These are phyloP conservation scores for Seladonia tumulorum DNA, from an alignment of 2,888 invertebrate species.

Conservation along the genomic window DNA sequence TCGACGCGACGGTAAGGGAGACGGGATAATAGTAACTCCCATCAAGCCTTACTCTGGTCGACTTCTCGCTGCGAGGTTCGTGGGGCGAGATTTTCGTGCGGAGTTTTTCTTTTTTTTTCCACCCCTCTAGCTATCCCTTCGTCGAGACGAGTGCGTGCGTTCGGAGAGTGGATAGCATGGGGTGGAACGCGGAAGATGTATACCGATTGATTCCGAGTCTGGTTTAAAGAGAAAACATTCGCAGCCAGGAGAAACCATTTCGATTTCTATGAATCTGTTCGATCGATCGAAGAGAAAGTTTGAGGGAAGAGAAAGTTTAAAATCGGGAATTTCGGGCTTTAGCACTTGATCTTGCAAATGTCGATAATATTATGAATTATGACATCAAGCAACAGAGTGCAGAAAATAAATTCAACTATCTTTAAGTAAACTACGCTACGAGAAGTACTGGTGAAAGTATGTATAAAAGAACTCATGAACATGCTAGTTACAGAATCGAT, in stretches of 20 bases:
- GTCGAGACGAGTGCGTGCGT: not conserved
- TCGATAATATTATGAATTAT: not conserved
- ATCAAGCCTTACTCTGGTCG: not conserved
- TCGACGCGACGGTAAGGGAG: conserved; percentile 18
- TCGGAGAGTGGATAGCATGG: not conserved
- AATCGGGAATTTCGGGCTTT: not conserved
- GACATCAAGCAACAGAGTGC: no score
- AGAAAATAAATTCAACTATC: no score
- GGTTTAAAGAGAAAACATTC: conserved; percentile 2
- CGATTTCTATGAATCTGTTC: not conserved
- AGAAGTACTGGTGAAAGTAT: no score
- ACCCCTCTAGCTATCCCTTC: not conserved
- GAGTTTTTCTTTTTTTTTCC: not conserved
- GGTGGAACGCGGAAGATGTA: not conserved
- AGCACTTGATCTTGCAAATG: not conserved
- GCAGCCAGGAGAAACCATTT: not conserved
- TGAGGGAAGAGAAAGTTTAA: not conserved
- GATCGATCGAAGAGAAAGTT: not conserved
- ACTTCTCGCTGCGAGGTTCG: conserved; percentile 1
- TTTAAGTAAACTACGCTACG: no score
- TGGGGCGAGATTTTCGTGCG: not conserved
- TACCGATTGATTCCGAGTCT: not conserved
- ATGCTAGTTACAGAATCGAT: no score
- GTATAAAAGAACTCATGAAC: no score
- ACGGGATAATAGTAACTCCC: conserved; percentile 40